Evolutionary conservation across 2,113 vertebrate genomes (phyloP), one percentile per base, ranked within the genome.

Genomic region (Acrocephalus arundinaceus): DNA sequence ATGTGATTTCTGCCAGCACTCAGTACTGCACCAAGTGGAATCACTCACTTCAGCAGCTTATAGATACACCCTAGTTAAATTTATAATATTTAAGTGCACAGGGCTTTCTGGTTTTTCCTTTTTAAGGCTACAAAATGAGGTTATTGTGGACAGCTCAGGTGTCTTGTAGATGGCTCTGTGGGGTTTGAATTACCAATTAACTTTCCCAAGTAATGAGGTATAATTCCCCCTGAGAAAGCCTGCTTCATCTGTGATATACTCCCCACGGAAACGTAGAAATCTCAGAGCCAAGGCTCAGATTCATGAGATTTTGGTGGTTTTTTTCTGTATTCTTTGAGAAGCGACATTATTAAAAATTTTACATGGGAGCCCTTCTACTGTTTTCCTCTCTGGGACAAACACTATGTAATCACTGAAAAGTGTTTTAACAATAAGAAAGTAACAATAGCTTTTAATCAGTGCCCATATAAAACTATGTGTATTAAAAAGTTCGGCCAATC

Each of bases 131-230:
- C 43, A 71, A 96, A 95, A 94, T 52, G 18, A 93, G 88, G 80
- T 93, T 89, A 83, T 39, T 89, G 28, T 80, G 86, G 71, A 87
- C 87, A 96, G 85, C 77, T 93, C 90, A 91, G 59, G 81, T 94
- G 92, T 94, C 93, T 75, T 37, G 41, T 70, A 11, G 57, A 80
- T 63, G 52, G 24, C 87, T 95, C 83, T 49, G 33, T 66, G 74
- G 33, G 77, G 59, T 80, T 87, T 94, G 67, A 72, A 85, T 41
- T 91, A 82, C 94, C 92, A 96, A 97, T 97, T 97, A 97, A 80
- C 67, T 74, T 87, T 76, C 48, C 41, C 88, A 85, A 63, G 77
- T 94, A 97, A 97, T 90, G 70, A 96, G 55, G 48, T 70, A 13
- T 70, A 89, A 95, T 83, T 73, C 48, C 92, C 72, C 63, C 12